Evolutionary conservation across 1,140 invertebrate species (phyloP), one percentile per base, ranked within the genome.

Genomic region (Brachionus asplanchnoidis): DNA sequence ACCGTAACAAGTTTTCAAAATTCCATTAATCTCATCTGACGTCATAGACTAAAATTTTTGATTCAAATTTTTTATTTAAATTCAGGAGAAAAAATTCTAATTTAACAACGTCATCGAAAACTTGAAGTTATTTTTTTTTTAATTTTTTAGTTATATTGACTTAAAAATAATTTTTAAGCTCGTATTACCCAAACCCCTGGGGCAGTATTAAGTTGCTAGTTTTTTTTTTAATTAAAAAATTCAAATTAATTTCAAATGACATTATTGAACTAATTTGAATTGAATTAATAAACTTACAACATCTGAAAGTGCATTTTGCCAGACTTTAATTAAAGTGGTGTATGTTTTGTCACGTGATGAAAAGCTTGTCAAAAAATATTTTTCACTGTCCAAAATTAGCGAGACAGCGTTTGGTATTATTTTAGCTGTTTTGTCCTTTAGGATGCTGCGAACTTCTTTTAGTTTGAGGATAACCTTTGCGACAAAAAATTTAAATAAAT

Each of bases 381-480:
- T 96, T 85, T 97, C 95, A 56, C 90, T 92, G 23, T 77, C 82
- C 5, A 84, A 23, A 40, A 70, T 92, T 86, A 97, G 93, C 86
- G 95, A 92, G 87, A 98, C 94, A 80, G 96, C 96, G 91, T 97
- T 98, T 82, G 96, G 96, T 89, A 98, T 97, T 17, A 97, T 95
- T 87, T 95, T 90, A 3, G 95, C 95, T 28, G 94, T 95, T 91
- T 95, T 95, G 89, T 96, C 95, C 91, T 96, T 96, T 7, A 95
- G 96, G 88, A 98, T 94, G 66, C 94, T 93, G 1, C 93, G 93
- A 40, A 98, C 94, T 86, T 97, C 95, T 83, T 94, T 95, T 93
- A 94, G 95, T 86, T 93, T 92, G 60, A 97, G 20, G 32, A 46
- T 50, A 7, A 84, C 4, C 65, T 70, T 73, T 14, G 8, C 11